Conservation (phyloP, 2,888 invertebrate genomes). For the Tridacna gigas region DNA sequence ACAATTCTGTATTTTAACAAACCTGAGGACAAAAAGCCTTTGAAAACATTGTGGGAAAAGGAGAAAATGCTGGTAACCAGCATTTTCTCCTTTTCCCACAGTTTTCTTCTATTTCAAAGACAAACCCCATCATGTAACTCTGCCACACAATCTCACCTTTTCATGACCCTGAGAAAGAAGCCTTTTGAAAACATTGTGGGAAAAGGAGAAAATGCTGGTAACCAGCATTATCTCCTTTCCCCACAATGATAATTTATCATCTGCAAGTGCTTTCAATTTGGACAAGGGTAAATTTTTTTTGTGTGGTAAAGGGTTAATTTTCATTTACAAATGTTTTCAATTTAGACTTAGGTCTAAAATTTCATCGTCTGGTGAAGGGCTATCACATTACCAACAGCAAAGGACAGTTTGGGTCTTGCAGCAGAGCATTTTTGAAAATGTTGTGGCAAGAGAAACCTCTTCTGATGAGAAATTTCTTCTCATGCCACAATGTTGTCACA, state of each 20-base stretch:
- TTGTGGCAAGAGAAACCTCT: background rate
- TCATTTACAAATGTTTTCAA: no score
- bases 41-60: slow-evolving; percentile 10
- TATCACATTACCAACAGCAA: no score
- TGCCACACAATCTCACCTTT: background rate
- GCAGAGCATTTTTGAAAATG: background rate
- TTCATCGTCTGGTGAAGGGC: no score
- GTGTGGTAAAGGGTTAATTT: no score
- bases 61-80: background rate
- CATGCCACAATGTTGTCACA: background rate
- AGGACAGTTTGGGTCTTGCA: no score
- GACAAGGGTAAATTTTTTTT: background rate
- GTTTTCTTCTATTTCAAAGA: background rate
- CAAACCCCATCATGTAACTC: no score
- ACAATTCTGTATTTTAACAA: background rate
- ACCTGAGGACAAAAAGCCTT: background rate
- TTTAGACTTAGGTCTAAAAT: no score
- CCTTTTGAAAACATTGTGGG: background rate
- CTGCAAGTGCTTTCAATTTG: background rate
- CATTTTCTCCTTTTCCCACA: slow-evolving; percentile 13
- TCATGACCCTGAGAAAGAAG: background rate
- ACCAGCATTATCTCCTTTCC: background rate
- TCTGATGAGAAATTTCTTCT: background rate
- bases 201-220: background rate
- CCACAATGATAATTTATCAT: background rate